phyloP scores from a whole-genome alignment of 1,140 invertebrate species.

The Akabosia matsudoensis region DNA sequence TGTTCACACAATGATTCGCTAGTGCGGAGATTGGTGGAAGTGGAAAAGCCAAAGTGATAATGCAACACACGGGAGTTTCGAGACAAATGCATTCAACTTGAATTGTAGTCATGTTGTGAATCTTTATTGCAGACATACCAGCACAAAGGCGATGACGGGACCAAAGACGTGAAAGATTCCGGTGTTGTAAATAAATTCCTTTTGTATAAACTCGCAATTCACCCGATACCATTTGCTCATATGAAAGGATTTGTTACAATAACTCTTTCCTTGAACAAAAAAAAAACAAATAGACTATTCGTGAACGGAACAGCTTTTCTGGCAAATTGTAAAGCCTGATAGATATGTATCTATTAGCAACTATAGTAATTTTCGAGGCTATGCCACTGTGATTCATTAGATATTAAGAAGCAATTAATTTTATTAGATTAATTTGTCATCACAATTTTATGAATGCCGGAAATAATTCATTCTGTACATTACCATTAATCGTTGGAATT shows the following conservation, averaged over 20 bases:
- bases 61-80: neutral
- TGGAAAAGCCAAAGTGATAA: neutral
- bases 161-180: neutral
- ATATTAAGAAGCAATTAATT: no score
- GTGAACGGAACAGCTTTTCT: no score
- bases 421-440: no score
- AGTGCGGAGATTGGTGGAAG: neutral
- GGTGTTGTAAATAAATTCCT: neutral
- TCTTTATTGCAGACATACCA: neutral
- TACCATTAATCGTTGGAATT: no score
- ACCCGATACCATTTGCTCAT: neutral
- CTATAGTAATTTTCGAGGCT: no score
- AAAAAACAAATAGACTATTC: no score
- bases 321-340: no score
- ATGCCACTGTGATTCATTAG: no score
- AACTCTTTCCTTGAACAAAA: no score
- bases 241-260: neutral
- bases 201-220: neutral
- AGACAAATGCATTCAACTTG: neutral
- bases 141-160: neutral
- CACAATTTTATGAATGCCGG: no score
- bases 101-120: neutral
- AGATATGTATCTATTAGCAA: no score
- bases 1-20: neutral
- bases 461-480: no score